A percentile compares a stretch with the other conserved stretches of the same genome.
These are phyloP conservation scores for Neoitamus cyanurus DNA, from an alignment of 2,888 invertebrate genomes.

Conservation along the genomic window DNA sequence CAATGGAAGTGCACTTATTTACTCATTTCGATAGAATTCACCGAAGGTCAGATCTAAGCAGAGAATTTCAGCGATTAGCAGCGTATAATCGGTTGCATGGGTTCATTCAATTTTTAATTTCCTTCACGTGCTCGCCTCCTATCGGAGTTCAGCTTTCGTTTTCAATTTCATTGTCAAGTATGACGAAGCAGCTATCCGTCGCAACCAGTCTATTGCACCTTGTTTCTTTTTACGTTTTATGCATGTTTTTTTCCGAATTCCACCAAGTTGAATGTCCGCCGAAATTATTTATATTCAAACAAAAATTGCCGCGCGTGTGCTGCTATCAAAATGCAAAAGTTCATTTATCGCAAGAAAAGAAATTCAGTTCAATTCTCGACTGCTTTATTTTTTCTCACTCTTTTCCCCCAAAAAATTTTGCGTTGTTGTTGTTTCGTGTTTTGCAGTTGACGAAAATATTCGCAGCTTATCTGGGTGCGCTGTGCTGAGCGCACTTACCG, in stretches of 20 bases:
- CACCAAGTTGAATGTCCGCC: neutral
- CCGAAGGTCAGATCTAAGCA: neutral
- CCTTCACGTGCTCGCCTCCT: neutral
- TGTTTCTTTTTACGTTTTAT: neutral
- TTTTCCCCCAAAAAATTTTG: neutral
- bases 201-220: neutral
- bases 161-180: neutral
- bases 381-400: neutral
- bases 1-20: neutral
- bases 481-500: neutral
- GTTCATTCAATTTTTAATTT: neutral
- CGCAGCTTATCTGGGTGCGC: neutral
- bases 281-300: conserved; percentile 5
- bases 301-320: neutral
- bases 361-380: neutral
- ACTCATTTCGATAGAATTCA: neutral
- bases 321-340: conserved; percentile 5
- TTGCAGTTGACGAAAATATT: neutral
- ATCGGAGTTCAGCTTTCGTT: neutral
- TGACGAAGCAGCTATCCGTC: neutral
- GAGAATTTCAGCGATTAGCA: neutral
- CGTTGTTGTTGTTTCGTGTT: neutral
- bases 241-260: neutral
- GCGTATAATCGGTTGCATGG: neutral
- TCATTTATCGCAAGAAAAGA: neutral